A percentile compares a stretch with the other conserved stretches of the same genome.
Evolutionary conservation across 1,140 invertebrate genomes (phyloP).

Genomic region (Dinoponera quadriceps): DNA sequence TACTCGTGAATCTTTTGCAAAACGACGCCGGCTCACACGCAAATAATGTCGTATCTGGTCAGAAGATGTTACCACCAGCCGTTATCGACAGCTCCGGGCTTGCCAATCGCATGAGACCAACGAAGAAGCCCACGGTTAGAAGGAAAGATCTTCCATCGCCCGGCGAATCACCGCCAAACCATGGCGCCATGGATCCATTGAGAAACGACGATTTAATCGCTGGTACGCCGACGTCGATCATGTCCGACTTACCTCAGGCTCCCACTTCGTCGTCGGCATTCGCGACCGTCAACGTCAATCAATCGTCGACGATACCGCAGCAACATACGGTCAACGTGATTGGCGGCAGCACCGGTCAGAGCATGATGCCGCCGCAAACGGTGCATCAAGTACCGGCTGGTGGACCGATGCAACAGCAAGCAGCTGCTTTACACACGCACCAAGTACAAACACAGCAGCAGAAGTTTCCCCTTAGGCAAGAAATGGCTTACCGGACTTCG

Average conservation of each 20-base stretch:
- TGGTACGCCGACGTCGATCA: constrained; percentile 46
- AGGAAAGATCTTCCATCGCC: constrained; percentile 81
- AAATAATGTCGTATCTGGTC: constrained; percentile 80
- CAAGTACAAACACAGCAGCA: constrained; percentile 84
- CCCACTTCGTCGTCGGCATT: constrained; percentile 78
- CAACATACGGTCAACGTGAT: constrained; percentile 72
- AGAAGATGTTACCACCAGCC: constrained; percentile 85
- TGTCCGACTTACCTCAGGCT: constrained; percentile 75
- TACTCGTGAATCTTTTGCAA: constrained; percentile 96
- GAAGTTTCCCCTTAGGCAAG: constrained; percentile 83
- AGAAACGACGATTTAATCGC: constrained; percentile 82
- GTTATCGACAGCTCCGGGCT: constrained; percentile 82
- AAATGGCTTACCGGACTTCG: constrained; percentile 78
- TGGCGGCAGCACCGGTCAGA: constrained; percentile 46
- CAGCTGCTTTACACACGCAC: constrained; percentile 72
- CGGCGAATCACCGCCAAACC: constrained; percentile 79
- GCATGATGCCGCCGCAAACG: constrained; percentile 61
- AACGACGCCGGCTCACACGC: constrained; percentile 90
- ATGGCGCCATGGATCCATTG: constrained; percentile 81
- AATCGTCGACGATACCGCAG: constrained; percentile 81
- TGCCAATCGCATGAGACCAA: constrained; percentile 83
- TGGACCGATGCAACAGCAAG: constrained; percentile 69
- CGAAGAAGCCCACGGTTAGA: constrained; percentile 82
- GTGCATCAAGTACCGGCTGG: constrained; percentile 64
- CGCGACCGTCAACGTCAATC: constrained; percentile 81